These are phyloP conservation scores for Palythoa grandiflora DNA, from an alignment of 92 coral and sea anemone genomes.

Conservation along the genomic window DNA sequence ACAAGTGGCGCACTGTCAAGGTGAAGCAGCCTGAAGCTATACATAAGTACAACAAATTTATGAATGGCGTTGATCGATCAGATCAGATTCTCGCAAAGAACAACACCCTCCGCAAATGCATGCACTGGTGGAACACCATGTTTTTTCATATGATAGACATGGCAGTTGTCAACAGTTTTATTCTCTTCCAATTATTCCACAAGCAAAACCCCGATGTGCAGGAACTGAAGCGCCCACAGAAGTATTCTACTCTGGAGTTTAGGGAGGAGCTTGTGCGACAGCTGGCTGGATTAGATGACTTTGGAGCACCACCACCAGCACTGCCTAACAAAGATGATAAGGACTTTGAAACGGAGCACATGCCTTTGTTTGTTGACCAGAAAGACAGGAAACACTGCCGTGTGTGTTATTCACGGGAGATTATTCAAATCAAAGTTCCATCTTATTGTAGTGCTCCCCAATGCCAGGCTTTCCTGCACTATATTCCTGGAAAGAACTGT, in stretches of 20 bases:
- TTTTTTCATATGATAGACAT: neutral
- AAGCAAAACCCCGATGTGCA: neutral
- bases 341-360: neutral
- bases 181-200: neutral
- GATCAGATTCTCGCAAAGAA: neutral
- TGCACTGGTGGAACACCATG: neutral
- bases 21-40: constrained; percentile 65
- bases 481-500: constrained; percentile 39
- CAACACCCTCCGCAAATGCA: neutral
- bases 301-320: neutral
- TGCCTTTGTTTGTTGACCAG: neutral
- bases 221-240: neutral
- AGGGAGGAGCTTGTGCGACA: neutral
- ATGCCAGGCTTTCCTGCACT: constrained; percentile 46
- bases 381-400: constrained; percentile 28
- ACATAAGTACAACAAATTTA: constrained; percentile 54
- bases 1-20: constrained; percentile 30
- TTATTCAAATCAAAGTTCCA: constrained; percentile 30
- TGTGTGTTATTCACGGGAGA: constrained; percentile 40
- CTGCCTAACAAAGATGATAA: neutral
- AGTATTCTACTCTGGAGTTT: neutral
- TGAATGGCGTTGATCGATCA: constrained; percentile 27
- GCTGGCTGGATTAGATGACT: neutral
- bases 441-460: constrained; percentile 50
- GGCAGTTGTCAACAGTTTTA: neutral